These are phyloP conservation scores for Anorthoa munda DNA, from an alignment of 2,888 invertebrate species.

Conservation along the genomic window DNA sequence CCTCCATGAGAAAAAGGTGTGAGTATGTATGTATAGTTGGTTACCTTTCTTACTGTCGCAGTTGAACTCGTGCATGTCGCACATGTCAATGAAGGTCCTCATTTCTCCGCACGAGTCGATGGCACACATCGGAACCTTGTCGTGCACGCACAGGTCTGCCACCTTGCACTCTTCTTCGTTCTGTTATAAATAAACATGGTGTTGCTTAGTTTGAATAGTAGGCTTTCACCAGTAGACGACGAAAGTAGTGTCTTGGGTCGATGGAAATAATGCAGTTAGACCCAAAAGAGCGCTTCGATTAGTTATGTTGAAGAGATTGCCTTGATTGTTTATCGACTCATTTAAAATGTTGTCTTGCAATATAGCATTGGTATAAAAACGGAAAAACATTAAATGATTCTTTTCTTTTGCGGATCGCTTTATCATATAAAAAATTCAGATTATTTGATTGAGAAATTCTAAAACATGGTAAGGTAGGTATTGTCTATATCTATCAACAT, in stretches of 20 bases:
- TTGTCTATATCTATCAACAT: too few species aligned
- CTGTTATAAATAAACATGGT: conserved; percentile 64
- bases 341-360: too few species aligned
- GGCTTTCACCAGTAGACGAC: too few species aligned
- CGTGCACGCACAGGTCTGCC: conserved; percentile 87
- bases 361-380: neutral
- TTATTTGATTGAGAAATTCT: neutral
- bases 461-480: neutral
- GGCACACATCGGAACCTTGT: conserved; percentile 88
- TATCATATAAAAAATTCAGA: too few species aligned
- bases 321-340: too few species aligned
- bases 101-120: conserved; percentile 89
- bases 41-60: conserved; percentile 88
- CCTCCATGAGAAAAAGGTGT: too few species aligned
- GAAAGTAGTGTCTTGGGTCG: neutral
- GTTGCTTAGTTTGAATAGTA: neutral
- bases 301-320: too few species aligned
- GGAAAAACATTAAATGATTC: neutral
- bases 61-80: conserved; percentile 89
- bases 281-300: too few species aligned
- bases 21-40: too few species aligned
- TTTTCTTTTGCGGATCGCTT: neutral
- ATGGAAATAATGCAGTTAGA: neutral
- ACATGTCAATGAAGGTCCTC: conserved; percentile 87
- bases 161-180: conserved; percentile 88